Conservation (phyloP, 2,113 vertebrate species). For the Thunnus thynnus region DNA sequence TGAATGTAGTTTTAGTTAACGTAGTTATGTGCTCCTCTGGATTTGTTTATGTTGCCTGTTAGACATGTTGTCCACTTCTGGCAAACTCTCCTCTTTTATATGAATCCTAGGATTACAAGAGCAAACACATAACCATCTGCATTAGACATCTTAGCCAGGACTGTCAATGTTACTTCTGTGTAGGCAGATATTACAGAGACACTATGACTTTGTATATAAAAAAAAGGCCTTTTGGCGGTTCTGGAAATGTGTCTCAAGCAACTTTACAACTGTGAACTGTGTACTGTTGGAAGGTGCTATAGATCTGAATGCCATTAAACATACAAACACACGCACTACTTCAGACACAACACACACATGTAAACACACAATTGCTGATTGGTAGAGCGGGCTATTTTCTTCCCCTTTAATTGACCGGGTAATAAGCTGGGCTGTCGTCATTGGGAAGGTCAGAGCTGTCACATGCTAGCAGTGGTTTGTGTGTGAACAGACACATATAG, state of each 20-base stretch:
- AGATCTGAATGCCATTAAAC: slow-evolving; percentile 7
- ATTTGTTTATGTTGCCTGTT: no score
- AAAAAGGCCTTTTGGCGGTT: no score
- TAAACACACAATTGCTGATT: not conserved
- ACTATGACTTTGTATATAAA: no score
- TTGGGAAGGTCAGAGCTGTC: slow-evolving; percentile 65
- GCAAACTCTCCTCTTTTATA: no score
- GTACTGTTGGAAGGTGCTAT: not conserved
- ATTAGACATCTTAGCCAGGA: no score
- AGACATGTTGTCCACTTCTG: no score
- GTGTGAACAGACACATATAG: not conserved
- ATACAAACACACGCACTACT: not conserved
- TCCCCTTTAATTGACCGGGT: slow-evolving; percentile 39
- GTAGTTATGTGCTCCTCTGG: no score
- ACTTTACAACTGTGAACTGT: not conserved
- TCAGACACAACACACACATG: not conserved
- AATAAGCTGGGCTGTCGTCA: slow-evolving; percentile 44
- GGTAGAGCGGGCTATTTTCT: slow-evolving; percentile 11
- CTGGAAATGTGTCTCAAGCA: not conserved
- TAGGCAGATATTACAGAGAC: not conserved
- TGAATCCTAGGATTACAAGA: no score
- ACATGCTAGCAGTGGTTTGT: slow-evolving; percentile 2
- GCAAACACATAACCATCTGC: no score
- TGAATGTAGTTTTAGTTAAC: not conserved
- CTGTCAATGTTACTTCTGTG: no score